Conservation (phyloP, 2,888 invertebrate genomes). For the Luperina nickerlii region DNA sequence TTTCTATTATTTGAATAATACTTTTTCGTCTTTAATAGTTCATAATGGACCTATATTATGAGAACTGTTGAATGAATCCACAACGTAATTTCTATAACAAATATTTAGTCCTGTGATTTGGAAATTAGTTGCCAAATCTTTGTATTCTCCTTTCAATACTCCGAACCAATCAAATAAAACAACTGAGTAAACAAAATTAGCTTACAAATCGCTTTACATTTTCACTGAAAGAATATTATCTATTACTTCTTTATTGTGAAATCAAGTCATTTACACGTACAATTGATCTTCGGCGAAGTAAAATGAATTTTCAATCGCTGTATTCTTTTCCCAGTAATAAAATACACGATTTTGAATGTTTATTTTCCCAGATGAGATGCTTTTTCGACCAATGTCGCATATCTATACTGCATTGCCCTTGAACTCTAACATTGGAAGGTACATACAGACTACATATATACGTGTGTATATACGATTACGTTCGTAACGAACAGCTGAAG, state of each 20-base stretch:
- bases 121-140: conserved; percentile 27
- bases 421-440: conserved; percentile 51
- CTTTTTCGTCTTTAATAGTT: neutral
- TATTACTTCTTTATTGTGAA: conserved; percentile 5
- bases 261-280: conserved; percentile 32
- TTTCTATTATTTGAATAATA: conserved; percentile 1
- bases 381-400: conserved; percentile 53
- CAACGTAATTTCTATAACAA: conserved; percentile 23
- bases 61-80: conserved; percentile 2
- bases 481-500: conserved; percentile 39
- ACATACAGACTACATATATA: conserved; percentile 21
- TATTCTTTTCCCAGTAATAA: conserved; percentile 5
- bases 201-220: conserved; percentile 12
- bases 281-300: neutral
- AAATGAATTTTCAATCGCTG: conserved; percentile 15
- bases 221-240: neutral
- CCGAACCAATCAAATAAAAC: conserved; percentile 24
- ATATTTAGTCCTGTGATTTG: conserved; percentile 23
- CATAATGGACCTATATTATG: neutral
- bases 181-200: conserved; percentile 34
- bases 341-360: conserved; percentile 2
- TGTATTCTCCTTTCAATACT: conserved; percentile 36
- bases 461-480: conserved; percentile 22
- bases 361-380: conserved; percentile 8
- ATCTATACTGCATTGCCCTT: conserved; percentile 64